phyloP scores from a whole-genome alignment of 1,140 invertebrate genomes.

The Drosophila equinoxialis region DNA sequence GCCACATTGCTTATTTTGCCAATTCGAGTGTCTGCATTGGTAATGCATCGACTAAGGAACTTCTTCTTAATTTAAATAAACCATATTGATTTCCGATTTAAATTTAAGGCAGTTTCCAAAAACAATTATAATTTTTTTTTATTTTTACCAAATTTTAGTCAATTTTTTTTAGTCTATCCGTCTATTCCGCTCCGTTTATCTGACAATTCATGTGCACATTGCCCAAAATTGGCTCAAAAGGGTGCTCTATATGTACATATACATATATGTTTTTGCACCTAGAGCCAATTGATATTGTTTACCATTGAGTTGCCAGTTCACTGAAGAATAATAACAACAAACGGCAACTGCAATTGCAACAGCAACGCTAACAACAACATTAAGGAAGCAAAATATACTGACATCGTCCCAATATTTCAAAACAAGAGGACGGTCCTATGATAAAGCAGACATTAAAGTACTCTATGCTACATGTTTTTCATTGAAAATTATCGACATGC shows the following conservation, averaged over 20 bases:
- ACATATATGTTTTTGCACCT: constrained; percentile 62
- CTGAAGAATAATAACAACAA: constrained; percentile 43
- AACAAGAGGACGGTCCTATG: not conserved
- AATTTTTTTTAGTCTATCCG: too few relatives aligned
- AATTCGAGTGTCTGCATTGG: not conserved
- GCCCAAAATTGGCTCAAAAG: too few relatives aligned
- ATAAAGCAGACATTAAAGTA: not conserved
- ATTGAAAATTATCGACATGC: too few relatives aligned
- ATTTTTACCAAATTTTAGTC: too few relatives aligned
- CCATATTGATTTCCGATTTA: too few relatives aligned
- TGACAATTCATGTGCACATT: too few relatives aligned
- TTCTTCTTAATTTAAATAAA: not conserved
- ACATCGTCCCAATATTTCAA: not conserved
- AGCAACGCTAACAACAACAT: not conserved
- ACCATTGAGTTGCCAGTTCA: constrained; percentile 69
- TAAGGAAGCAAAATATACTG: constrained; percentile 20
- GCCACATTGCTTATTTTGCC: not conserved
- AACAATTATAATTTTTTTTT: too few relatives aligned
- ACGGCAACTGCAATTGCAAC: constrained; percentile 10
- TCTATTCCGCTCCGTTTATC: too few relatives aligned
- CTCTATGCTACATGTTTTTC: not conserved
- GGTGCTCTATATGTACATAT: constrained; percentile 8
- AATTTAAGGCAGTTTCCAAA: too few relatives aligned
- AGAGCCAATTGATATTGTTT: constrained; percentile 74
- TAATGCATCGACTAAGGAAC: not conserved